Evolutionary conservation across 92 coral and sea anemone species (phyloP).

Genomic region (Epizoanthus fatuus): DNA sequence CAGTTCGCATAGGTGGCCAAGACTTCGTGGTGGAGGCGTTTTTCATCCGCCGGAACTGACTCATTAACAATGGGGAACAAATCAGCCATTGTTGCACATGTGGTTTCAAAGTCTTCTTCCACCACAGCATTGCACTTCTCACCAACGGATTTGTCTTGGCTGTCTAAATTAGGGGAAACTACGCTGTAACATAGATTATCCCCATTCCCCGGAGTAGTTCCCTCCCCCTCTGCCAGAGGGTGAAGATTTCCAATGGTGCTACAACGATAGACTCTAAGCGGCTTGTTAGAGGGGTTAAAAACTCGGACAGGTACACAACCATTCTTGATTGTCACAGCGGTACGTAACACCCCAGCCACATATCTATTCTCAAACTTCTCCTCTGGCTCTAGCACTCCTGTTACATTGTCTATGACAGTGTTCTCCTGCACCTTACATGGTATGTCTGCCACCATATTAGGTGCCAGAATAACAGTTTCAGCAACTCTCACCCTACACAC

Average conservation of each 20-base stretch:
- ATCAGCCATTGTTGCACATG: background rate
- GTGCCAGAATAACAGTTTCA: no score
- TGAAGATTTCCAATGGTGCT: background rate
- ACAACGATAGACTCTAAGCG: background rate
- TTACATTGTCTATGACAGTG: no score
- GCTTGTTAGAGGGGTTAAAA: background rate
- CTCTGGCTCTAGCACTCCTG: no score
- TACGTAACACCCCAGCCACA: no score
- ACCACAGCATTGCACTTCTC: background rate
- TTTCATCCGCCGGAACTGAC: conserved; percentile 30
- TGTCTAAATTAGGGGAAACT: background rate
- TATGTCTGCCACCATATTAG: no score
- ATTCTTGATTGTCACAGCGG: no score
- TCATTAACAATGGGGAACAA: background rate
- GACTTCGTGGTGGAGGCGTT: background rate
- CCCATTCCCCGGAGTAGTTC: background rate
- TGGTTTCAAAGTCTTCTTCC: background rate
- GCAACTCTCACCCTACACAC: no score
- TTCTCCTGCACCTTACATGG: no score
- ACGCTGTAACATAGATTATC: background rate
- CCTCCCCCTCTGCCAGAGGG: background rate
- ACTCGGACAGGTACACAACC: background rate
- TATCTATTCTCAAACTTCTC: no score
- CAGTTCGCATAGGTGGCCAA: background rate
- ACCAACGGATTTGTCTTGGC: background rate